Evolutionary conservation across 2,113 vertebrate genomes (phyloP).

Genomic region (Nannospalax galili): DNA sequence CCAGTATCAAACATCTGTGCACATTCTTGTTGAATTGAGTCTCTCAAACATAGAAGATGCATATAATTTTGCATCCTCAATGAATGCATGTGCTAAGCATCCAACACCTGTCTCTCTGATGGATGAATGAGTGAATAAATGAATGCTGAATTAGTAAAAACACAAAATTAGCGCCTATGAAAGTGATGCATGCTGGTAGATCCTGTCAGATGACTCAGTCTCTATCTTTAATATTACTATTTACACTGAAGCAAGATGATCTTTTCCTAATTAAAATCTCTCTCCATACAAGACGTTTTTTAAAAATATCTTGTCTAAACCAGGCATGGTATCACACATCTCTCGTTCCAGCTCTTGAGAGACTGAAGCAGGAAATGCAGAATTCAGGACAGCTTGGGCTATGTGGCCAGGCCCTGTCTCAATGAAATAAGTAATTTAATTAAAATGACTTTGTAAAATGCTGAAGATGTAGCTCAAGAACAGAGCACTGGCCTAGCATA

Average conservation of each 20-base stretch:
- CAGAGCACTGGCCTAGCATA: not conserved
- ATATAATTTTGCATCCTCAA: not conserved
- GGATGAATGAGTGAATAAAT: not conserved
- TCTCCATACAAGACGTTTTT: not conserved
- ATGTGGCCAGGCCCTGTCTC: not conserved
- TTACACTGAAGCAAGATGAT: not conserved
- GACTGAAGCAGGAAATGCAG: not conserved
- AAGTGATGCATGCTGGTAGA: fast-evolving
- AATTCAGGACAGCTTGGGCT: not conserved
- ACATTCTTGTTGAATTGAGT: not conserved
- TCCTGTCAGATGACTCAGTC: not conserved
- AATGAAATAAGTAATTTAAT: not conserved
- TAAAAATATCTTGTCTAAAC: not conserved
- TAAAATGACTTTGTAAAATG: not conserved
- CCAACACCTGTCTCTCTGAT: not conserved
- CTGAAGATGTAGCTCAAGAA: not conserved
- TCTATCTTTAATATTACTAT: not conserved
- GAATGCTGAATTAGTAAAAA: not conserved
- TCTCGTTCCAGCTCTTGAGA: not conserved
- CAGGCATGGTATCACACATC: not conserved
- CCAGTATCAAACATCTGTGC: constrained; percentile 42
- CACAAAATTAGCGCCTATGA: not conserved
- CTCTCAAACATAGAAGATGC: not conserved
- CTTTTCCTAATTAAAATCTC: constrained; percentile 27
- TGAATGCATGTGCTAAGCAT: not conserved